These are phyloP conservation scores for Camelus bactrianus DNA, from an alignment of 2,113 vertebrate genomes.

Conservation along the genomic window DNA sequence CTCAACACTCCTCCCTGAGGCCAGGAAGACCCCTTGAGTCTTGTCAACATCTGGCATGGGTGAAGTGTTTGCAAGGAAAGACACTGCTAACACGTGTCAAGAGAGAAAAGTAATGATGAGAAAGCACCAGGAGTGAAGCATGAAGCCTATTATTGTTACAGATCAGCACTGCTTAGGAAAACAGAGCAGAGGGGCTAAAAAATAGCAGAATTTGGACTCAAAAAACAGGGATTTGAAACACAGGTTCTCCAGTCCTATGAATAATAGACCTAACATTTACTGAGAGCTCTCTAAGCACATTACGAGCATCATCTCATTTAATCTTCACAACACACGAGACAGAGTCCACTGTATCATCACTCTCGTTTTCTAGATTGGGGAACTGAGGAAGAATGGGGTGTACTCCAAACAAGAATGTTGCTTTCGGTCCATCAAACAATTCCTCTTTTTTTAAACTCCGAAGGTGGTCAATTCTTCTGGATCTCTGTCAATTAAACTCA, in stretches of 20 bases:
- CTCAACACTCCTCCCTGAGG: neutral
- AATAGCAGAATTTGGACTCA: neutral
- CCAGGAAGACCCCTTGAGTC: neutral
- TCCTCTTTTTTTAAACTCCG: neutral
- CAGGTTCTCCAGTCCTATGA: neutral
- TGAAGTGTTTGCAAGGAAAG: slow-evolving; percentile 53
- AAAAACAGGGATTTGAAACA: neutral
- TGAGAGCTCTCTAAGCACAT: neutral
- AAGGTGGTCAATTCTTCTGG: neutral
- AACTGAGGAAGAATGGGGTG: neutral
- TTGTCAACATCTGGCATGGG: neutral
- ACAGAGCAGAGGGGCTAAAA: neutral
- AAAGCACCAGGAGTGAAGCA: neutral
- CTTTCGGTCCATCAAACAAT: neutral
- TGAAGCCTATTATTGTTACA: neutral
- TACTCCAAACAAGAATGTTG: neutral
- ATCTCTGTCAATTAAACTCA: neutral
- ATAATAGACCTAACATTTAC: neutral
- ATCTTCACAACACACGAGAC: neutral
- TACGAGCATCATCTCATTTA: neutral
- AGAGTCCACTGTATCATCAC: neutral
- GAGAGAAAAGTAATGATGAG: neutral
- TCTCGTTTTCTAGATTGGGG: neutral
- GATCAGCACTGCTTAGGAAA: neutral
- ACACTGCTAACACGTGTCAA: neutral